Evolutionary conservation across 2,888 invertebrate genomes (phyloP), one percentile per base, ranked within the genome.

Genomic region (Sturmia bella): DNA sequence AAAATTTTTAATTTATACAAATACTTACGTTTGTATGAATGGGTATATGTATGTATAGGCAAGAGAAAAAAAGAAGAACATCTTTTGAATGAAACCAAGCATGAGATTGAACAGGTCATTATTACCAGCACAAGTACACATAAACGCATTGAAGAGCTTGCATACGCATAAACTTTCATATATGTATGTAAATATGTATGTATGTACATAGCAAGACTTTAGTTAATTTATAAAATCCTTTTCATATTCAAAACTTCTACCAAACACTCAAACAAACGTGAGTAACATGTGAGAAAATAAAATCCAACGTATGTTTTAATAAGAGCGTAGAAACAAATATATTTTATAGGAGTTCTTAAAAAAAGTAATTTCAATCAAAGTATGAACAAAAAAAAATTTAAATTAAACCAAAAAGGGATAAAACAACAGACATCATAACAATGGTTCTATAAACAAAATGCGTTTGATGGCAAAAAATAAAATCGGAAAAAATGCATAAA

Each of bases 401-500:
- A 78, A 74, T 82, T 82, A 79, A 82, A 64, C 78, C 64, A 75
- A 82, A 75, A 82, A 82, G 78, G 82, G 66, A 78, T 78, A 82
- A 79, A 75, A 82, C 66, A 82, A 82, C 78, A 82, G 78, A 82
- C 74, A 70, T 78, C 52, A 66, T 57, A 78, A 82, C 78, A 82
- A 82, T 78, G 78, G 70, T 43, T 78, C 74, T 74, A 78, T 59
- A 74, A 82, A 78, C 78, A 78, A 78, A 82, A 82, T 82, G 82
- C 82, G 82, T 82, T 82, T 82, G 64, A 82, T 82, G 78, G 27
- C 72, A 74, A 81, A 57, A 57, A 37, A 32, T 56, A 72, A 56
- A 64, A 41, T 57, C 21, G 32, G 39, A 43, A 80, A 77, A 72
- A 78, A 17, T 70, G 59, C 54, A 68, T 57, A 68, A 80, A 68